phyloP scores from a whole-genome alignment of 2,113 vertebrate species.

The Scomber colias region DNA sequence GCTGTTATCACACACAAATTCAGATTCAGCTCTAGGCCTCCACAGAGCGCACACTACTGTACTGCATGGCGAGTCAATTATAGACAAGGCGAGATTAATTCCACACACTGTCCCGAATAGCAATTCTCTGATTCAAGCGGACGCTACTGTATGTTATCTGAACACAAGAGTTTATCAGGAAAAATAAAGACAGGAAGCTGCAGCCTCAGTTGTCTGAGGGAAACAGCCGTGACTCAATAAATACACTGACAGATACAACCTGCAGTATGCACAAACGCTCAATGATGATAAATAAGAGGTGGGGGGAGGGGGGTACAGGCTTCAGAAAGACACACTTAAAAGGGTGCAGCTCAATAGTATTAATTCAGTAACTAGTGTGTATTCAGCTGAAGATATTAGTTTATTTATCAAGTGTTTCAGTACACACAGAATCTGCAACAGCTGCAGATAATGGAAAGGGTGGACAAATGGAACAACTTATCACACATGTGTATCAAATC shows the following conservation, averaged over 20 bases:
- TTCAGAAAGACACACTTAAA: background rate
- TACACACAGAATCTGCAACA: too few species aligned
- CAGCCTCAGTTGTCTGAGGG: background rate
- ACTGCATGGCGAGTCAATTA: constrained; percentile 56
- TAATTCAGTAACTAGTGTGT: background rate
- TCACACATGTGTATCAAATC: too few species aligned
- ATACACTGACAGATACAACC: constrained; percentile 21
- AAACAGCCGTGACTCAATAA: constrained; percentile 1
- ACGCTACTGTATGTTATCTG: constrained; percentile 34
- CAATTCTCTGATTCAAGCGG: constrained; percentile 32
- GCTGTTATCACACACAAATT: constrained; percentile 52
- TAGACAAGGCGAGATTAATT: constrained; percentile 57
- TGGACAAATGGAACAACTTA: too few species aligned
- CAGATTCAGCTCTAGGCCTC: constrained; percentile 23
- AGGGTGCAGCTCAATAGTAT: background rate
- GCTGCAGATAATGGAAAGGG: too few species aligned
- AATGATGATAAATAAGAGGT: constrained; percentile 4
- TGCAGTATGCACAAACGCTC: constrained; percentile 1
- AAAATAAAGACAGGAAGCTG: constrained; percentile 1
- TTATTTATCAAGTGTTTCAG: constrained; percentile 1
- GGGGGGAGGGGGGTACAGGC: background rate
- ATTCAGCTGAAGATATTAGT: background rate
- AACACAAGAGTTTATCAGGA: constrained; percentile 39
- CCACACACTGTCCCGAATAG: constrained; percentile 39
- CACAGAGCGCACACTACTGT: constrained; percentile 19